Base-by-base conservation (phyloP, 2,888 invertebrate genomes). In the Paralinhomoeus sp. region DNA sequence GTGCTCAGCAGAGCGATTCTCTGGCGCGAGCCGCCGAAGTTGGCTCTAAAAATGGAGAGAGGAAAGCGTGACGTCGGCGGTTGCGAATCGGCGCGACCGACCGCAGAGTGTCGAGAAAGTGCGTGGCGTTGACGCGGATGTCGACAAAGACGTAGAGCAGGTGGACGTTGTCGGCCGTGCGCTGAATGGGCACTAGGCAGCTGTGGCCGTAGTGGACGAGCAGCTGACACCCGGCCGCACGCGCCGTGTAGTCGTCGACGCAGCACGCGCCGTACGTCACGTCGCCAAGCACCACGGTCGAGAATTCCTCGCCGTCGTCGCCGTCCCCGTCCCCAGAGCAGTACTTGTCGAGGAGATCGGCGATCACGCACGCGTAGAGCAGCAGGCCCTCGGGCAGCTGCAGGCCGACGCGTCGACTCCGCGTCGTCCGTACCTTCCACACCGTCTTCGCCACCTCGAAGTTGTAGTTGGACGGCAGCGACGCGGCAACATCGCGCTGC, bases 201-300 rank as follows among this genome's bases (percentile, higher is more conserved):
- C 89, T 91, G 65, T 97, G 97, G 1, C 91, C 97, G 63, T 97
- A 99, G 66, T 97, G 97, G 27, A 97, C 61, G 7, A 61, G 47
- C 15, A 61, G 48, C 42, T 61, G 57, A 42, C 61, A 61, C 20
- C 57, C 55, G 54, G 41, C 20, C 44, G n/a, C 17, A 5, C 5
- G 3, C 17, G 93, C 91, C 0, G 87, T 85, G 61, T 76, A 80
- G 68, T 97, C 97, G 62, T 99, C 97, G 15, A 97, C 77, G 64
- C 97, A 97, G 63, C 97, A 97, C 0, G 97, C 97, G 34, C 97
- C 97, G 61, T 99, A 97, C 0, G 97, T 93, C 18, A 97, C 91
- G 67, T 97, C 97, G 9, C 87, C 93, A 84, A 97, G 84, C 49
- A 99, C 87, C 40, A 93, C 74, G 7, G 12, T 12, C 5, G 27